Evolutionary conservation across 2,797 vertebrate genomes (phyloP).

Genomic region (Schizothorax lantsangensis): DNA sequence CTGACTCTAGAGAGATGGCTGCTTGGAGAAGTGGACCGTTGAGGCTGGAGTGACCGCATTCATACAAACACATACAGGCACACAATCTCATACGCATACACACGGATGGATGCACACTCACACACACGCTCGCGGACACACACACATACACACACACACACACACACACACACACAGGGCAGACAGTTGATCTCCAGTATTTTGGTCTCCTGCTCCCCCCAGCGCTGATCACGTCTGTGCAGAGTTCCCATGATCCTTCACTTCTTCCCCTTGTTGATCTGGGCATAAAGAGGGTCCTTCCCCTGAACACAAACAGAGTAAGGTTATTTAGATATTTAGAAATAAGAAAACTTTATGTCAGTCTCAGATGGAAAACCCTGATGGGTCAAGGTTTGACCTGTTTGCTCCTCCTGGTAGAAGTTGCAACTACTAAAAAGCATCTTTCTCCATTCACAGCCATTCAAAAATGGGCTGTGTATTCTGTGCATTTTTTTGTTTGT

Average conservation of each 20-base stretch:
- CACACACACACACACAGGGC: constrained; percentile 51
- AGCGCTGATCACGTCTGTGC: constrained; percentile 74
- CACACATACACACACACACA: constrained; percentile 49
- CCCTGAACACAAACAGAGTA: constrained; percentile 74
- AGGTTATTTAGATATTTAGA: constrained; percentile 21
- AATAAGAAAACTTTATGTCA: not conserved
- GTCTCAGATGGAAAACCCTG: not conserved
- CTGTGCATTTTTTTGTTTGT: not conserved
- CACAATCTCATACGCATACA: constrained; percentile 17
- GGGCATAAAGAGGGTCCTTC: constrained; percentile 94
- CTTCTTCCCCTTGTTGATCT: constrained; percentile 98
- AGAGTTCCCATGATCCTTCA: constrained; percentile 78
- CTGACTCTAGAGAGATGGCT: constrained; percentile 54
- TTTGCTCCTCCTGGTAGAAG: not conserved
- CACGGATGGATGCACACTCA: constrained; percentile 50
- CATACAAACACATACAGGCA: constrained; percentile 45
- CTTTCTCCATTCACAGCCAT: too few relatives aligned
- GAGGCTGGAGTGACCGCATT: constrained; percentile 57
- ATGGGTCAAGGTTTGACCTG: not conserved
- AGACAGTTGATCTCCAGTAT: constrained; percentile 60
- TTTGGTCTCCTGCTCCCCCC: constrained; percentile 74
- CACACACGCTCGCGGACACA: constrained; percentile 37
- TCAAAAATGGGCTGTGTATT: not conserved
- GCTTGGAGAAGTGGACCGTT: constrained; percentile 55
- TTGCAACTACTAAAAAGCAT: not conserved